phyloP scores from a whole-genome alignment of 2,797 vertebrate species.

The Rhinella marina region DNA sequence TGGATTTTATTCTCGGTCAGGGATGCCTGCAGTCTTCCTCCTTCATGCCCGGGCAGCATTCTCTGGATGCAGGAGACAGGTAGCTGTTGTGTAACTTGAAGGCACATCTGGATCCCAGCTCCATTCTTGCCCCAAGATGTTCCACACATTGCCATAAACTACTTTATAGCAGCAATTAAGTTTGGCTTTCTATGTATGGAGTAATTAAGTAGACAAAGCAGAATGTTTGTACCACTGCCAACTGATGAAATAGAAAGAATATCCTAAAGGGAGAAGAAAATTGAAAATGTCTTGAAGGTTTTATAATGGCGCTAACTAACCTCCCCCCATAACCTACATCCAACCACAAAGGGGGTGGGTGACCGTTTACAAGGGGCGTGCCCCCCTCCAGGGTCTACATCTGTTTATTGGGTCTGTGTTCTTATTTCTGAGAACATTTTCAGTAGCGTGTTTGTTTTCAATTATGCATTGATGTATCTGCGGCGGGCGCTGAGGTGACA shows the following conservation, averaged over 20 bases:
- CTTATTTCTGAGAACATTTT: background rate
- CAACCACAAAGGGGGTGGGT: background rate
- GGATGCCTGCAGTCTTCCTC: background rate
- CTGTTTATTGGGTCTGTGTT: background rate
- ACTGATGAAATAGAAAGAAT: slow-evolving; percentile 32
- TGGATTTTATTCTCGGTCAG: background rate
- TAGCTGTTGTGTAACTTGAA: background rate
- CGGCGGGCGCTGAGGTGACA: background rate
- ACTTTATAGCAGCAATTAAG: slow-evolving; percentile 41
- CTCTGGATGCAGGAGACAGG: background rate
- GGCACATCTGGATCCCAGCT: slow-evolving; percentile 38
- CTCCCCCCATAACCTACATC: background rate
- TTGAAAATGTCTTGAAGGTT: slow-evolving; percentile 8
- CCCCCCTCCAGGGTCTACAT: background rate
- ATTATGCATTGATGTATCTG: background rate
- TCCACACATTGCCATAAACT: slow-evolving; percentile 39
- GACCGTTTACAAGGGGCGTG: too few relatives aligned
- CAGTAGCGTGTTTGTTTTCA: background rate
- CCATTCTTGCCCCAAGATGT: slow-evolving; percentile 30
- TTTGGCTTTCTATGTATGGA: slow-evolving; percentile 23
- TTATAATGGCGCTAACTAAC: background rate
- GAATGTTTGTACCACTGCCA: slow-evolving; percentile 34
- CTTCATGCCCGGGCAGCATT: background rate
- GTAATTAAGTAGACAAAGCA: slow-evolving; percentile 49
- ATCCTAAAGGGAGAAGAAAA: slow-evolving; percentile 16